These are phyloP conservation scores for Campoletis sonorensis DNA, from an alignment of 1,140 invertebrate genomes.

Conservation along the genomic window DNA sequence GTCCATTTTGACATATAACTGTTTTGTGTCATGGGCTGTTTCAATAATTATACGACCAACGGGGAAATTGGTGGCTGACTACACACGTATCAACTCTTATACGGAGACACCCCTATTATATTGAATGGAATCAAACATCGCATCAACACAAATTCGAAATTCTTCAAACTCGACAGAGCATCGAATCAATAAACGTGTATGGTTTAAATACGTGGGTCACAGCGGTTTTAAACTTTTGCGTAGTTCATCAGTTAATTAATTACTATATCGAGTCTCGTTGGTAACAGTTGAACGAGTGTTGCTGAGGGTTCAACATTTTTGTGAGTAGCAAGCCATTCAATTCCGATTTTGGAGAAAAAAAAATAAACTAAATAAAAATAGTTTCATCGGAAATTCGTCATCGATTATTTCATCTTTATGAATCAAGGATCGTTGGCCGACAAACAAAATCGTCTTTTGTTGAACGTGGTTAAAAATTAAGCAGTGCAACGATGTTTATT, in stretches of 20 bases:
- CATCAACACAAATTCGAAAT: background rate
- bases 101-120: background rate
- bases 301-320: no score
- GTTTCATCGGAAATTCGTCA: no score
- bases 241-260: background rate
- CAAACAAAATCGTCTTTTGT: no score
- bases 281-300: no score
- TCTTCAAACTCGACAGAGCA: background rate
- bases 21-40: background rate
- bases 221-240: background rate
- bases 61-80: slow-evolving; percentile 13
- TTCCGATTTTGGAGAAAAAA: no score
- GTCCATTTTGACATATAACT: slow-evolving; percentile 15
- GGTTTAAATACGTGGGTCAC: background rate
- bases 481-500: no score
- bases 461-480: no score
- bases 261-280: no score
- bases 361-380: no score
- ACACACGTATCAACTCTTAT: background rate
- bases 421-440: no score
- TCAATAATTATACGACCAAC: slow-evolving; percentile 21
- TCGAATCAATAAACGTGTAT: background rate
- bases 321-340: no score
- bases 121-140: background rate
- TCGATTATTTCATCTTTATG: no score